These are phyloP conservation scores for Mermis nigrescens DNA, from an alignment of 2,888 invertebrate genomes.

Conservation along the genomic window DNA sequence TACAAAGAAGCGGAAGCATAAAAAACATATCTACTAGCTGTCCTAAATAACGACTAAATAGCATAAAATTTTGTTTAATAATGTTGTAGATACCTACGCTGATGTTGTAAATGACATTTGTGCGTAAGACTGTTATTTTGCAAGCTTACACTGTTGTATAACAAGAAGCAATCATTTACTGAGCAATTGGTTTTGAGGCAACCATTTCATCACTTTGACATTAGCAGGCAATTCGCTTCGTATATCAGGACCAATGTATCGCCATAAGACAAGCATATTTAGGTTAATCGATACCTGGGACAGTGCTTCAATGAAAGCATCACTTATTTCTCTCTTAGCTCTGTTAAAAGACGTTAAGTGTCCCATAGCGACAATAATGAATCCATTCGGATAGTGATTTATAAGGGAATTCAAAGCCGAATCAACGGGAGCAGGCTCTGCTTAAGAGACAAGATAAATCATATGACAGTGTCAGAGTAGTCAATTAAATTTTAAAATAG, in stretches of 20 bases:
- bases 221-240: background rate
- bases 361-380: background rate
- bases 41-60: too few relatives aligned
- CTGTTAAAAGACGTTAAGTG: background rate
- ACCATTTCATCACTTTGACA: background rate
- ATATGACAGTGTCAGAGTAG: too few relatives aligned
- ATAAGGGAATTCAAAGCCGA: background rate
- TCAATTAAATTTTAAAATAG: too few relatives aligned
- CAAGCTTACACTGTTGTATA: too few relatives aligned
- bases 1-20: too few relatives aligned
- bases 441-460: too few relatives aligned
- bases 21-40: too few relatives aligned
- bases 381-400: background rate
- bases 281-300: background rate
- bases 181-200: constrained; percentile 1
- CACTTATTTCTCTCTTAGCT: background rate
- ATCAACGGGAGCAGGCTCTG: background rate
- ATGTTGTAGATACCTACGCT: too few relatives aligned
- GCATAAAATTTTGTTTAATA: too few relatives aligned
- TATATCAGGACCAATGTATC: background rate
- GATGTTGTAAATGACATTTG: too few relatives aligned
- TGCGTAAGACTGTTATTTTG: too few relatives aligned
- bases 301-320: background rate
- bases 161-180: too few relatives aligned
- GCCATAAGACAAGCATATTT: background rate